Percentiles rank a stretch among this genome's conserved stretches.
Conservation (phyloP, 2,888 invertebrate species). For the Sarcophaga rosellei region DNA sequence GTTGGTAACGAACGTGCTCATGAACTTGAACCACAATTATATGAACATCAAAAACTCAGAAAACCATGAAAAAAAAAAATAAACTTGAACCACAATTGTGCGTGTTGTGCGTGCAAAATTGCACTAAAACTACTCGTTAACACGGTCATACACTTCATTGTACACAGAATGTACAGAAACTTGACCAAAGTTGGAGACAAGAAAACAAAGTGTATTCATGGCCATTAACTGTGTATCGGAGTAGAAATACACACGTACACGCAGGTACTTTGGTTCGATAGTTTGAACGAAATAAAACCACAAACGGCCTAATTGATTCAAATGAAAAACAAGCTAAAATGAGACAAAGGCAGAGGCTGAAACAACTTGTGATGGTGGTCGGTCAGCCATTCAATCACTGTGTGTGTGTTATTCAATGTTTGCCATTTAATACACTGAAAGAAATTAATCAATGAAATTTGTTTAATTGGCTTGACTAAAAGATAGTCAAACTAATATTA, state of each 20-base stretch:
- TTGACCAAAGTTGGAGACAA: constrained; percentile 12
- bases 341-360: not conserved
- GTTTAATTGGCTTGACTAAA: too few relatives aligned
- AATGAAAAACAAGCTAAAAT: constrained; percentile 1
- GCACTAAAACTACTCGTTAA: not conserved
- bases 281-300: not conserved
- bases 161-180: too few relatives aligned
- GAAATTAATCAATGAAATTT: constrained; percentile 4
- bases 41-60: not conserved
- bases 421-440: not conserved
- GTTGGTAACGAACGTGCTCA: constrained; percentile 16
- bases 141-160: not conserved
- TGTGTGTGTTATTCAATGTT: not conserved
- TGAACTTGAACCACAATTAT: constrained; percentile 65
- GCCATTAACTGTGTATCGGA: not conserved
- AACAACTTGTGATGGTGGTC: constrained; percentile 1
- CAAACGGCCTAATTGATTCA: constrained; percentile 26
- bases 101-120: constrained; percentile 60
- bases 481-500: too few relatives aligned
- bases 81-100: constrained; percentile 54
- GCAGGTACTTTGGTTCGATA: constrained; percentile 21
- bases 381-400: not conserved
- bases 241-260: not conserved
- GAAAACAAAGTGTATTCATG: constrained; percentile 32
- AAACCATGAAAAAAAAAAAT: constrained; percentile 12